Evolutionary conservation across 2,113 vertebrate species (phyloP).

Genomic region (Serinus canaria): DNA sequence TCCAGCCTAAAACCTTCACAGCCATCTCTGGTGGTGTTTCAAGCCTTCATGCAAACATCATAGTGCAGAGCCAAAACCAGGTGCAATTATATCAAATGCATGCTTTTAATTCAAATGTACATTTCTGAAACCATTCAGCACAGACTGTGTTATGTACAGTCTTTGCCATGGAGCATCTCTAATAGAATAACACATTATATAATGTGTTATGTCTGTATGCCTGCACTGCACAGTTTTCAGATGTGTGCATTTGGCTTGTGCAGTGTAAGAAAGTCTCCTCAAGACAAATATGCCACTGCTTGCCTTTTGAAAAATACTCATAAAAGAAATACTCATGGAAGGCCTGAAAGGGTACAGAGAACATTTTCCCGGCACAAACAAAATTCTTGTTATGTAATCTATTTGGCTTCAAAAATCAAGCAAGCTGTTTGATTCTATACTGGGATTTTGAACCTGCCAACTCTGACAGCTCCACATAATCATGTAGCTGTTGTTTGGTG

Average conservation of each 20-base stretch:
- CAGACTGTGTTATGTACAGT: background rate
- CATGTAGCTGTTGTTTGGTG: background rate
- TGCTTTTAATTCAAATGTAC: background rate
- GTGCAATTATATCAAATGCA: background rate
- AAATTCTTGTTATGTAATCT: background rate
- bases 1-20: background rate
- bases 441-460: slow-evolving; percentile 13
- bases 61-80: background rate
- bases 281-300: background rate
- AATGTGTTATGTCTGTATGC: background rate
- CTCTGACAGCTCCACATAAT: background rate
- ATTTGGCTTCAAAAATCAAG: background rate
- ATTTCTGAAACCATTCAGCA: background rate
- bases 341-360: background rate
- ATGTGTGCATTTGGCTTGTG: background rate
- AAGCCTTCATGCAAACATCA: background rate
- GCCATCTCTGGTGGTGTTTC: background rate
- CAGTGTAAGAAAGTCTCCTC: background rate
- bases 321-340: background rate
- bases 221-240: background rate
- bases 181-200: background rate
- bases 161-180: background rate
- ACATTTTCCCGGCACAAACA: slow-evolving; percentile 1
- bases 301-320: background rate
- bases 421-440: background rate